Evolutionary conservation across 1,140 invertebrate species (phyloP).

Genomic region (Meloidogyne floridensis): DNA sequence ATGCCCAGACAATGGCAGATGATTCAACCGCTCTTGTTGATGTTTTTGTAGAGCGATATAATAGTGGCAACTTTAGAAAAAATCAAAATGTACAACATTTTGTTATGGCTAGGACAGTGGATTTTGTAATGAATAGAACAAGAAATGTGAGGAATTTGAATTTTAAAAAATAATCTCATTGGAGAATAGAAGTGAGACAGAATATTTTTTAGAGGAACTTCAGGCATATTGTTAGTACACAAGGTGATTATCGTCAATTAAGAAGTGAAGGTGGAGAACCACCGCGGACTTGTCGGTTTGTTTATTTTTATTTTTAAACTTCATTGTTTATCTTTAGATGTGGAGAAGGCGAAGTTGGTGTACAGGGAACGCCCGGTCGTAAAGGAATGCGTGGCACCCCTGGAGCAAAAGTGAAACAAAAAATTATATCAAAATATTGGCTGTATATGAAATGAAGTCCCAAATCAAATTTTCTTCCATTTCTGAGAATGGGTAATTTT

Average conservation of each 20-base stretch:
- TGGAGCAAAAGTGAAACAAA: constrained; percentile 32
- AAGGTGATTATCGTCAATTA: constrained; percentile 29
- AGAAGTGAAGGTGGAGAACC: constrained; percentile 20
- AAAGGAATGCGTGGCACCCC: constrained; percentile 47
- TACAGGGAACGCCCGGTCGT: constrained; percentile 43
- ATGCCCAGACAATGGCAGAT: constrained; percentile 42
- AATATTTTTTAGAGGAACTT: constrained; percentile 12
- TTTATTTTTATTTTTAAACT: neutral
- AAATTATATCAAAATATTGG: neutral
- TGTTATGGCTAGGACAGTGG: neutral
- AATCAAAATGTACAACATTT: neutral
- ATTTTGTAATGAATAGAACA: constrained; percentile 8
- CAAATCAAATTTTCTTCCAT: too few relatives aligned
- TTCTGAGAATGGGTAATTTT: too few relatives aligned
- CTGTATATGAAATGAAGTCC: too few relatives aligned
- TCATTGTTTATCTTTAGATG: neutral
- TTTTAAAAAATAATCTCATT: too few relatives aligned
- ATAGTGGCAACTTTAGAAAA: neutral
- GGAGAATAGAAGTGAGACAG: constrained; percentile 1
- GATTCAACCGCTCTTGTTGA: constrained; percentile 35
- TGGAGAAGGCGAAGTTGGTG: constrained; percentile 21
- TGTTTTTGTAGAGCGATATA: neutral
- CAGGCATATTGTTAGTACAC: constrained; percentile 26
- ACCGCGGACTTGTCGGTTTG: constrained; percentile 11
- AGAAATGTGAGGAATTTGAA: neutral